Base-by-base conservation (phyloP, 1,140 invertebrate species). In the Drosophila malerkotliana region DNA sequence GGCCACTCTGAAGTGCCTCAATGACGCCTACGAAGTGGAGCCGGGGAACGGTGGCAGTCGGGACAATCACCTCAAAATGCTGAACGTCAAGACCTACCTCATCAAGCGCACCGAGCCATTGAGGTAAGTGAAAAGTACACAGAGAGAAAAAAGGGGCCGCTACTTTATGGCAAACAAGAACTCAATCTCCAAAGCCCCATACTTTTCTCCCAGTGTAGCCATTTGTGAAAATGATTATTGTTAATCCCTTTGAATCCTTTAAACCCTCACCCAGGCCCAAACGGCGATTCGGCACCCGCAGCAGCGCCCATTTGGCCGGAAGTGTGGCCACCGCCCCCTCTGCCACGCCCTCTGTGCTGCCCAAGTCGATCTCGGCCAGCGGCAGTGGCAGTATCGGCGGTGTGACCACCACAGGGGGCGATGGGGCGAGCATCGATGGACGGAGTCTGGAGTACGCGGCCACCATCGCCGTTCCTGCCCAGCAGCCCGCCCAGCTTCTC, bases 11-110 rank as follows among this genome's bases (percentile, higher is more conserved):
- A 94, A 96, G 56, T 98, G 96, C 91, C 92, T 98, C 34, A 95
- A 97, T 69, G 96, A 95, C 10, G 95, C 96, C 3, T 99, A 98
- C 90, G 97, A 98, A 84, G 97, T 98, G 39, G 98, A 99, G 90
- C 96, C 97, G 0, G 98, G 98, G 0, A 94, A 97, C 64, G 98
- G 98, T 0, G 95, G 95, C 9, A 95, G 95, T 14, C 93, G 98
- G 39, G 96, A 99, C 91, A 92, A 94, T 61, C 98, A 98, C 92
- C 92, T 99, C 1, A 96, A 95, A 72, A 96, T 98, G 68, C 95
- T 98, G 57, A 95, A 96, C 72, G 95, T 99, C n/a, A 95, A 96
- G 72, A 99, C 98, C 1, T 99, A 96, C 92, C 93, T 99, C n/a
- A 98, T 99, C 58, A 97, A 96, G 89, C 95, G 96, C 62, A 94